Evolutionary conservation across 2,797 vertebrate species (phyloP).

Genomic region (Alectoris magna): DNA sequence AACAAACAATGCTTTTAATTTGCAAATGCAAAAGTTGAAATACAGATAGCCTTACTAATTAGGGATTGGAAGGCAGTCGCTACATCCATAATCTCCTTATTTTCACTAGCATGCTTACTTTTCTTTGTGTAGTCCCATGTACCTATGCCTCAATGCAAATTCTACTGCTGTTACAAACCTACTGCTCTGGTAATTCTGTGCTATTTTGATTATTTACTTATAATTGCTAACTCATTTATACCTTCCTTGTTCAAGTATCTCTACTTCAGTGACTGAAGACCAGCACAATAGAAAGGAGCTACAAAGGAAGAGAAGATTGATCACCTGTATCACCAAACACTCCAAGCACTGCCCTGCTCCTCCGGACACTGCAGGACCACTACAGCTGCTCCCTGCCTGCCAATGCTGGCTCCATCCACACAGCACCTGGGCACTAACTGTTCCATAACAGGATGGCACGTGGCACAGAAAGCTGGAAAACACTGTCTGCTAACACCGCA

Average conservation of each 20-base stretch:
- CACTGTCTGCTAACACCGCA: not conserved
- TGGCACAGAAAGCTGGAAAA: not conserved
- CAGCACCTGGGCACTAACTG: fast-evolving
- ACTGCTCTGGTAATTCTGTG: not conserved
- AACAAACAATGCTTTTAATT: not conserved
- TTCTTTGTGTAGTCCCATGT: constrained; percentile 25
- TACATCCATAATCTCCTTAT: constrained; percentile 45
- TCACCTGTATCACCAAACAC: not conserved
- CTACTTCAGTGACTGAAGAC: not conserved
- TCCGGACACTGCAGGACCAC: not conserved
- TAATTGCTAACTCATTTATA: not conserved
- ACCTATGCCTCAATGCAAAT: constrained; percentile 7
- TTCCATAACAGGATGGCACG: not conserved
- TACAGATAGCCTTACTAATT: constrained; percentile 37
- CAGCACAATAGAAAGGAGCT: no score
- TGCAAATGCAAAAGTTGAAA: not conserved
- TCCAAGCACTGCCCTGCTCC: not conserved
- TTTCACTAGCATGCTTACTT: constrained; percentile 39
- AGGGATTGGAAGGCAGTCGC: constrained; percentile 22
- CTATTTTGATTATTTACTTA: not conserved
- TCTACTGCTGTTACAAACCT: not conserved
- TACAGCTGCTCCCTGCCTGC: not conserved
- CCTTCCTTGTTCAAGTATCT: not conserved
- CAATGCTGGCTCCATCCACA: fast-evolving
- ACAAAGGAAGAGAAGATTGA: no score